Base-by-base conservation (phyloP, 1,140 invertebrate species). In the Yoshiicerus persimilis region DNA sequence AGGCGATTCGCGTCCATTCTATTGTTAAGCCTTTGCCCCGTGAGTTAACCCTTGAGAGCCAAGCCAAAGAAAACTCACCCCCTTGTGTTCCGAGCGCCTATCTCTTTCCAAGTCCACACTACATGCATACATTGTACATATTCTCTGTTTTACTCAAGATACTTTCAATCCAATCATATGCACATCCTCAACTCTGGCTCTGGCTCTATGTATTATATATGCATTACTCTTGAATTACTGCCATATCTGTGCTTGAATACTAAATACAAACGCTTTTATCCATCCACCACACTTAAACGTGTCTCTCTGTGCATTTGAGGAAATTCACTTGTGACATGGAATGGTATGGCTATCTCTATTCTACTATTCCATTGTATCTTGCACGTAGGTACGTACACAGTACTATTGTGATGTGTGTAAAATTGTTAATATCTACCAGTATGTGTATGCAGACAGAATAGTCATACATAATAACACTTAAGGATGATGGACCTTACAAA, bases 41-140 rank as follows among this genome's bases (percentile, higher is more conserved):
- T 38, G 34, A 80, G 75, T 80, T 80, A 80, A 80, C 75, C 75
- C 75, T 80, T 80, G 75, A 80, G 75, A 80, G 75, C 34, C 32
- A 38, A 70, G 30, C 66, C 66, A 70, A 80, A 80, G 75, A 80
- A 80, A 80, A 80, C 32, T 80, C 75, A 80, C 75, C 75, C 75
- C 75, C 75, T 80, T 80, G 34, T 16, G 27, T 80, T 36, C 32
- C 32, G 20, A 13, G 32, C 75, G 16, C 75, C 75, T 36, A 11
- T 64, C 62, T 64, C 20, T 23, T 20, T 1, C 64, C 23, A 70
- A 4, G n/a, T 25, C 25, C 64, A 27, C 13, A 30, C n/a, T 3
- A 4, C 62, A 64, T 4, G 23, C 23, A 70, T 70, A 56, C 47
- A 56, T 56, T 56, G 47, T 56, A 39, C 38, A 11, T 39, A 39